A percentile compares a stretch with the other conserved stretches of the same genome.
Conservation (phyloP, 2,888 invertebrate genomes). For the Mimumesa dahlbomi region DNA sequence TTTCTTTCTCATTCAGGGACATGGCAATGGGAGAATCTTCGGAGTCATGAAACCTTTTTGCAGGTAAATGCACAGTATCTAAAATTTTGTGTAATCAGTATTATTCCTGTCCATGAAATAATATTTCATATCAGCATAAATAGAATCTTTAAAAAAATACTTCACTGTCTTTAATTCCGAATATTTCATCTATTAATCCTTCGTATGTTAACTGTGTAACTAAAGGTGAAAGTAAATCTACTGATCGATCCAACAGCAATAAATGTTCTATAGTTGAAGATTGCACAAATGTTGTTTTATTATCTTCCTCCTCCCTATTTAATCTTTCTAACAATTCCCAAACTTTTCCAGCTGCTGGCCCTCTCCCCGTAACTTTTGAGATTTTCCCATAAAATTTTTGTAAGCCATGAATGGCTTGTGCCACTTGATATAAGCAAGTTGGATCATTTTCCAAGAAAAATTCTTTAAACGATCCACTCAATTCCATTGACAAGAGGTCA, state of each 20-base stretch:
- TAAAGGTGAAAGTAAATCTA: conserved; percentile 95
- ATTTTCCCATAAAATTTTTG: conserved; percentile 95
- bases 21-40: conserved; percentile 85
- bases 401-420: conserved; percentile 91
- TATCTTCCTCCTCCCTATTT: conserved; percentile 83
- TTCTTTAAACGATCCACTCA: conserved; percentile 90
- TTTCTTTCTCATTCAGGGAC: conserved; percentile 86
- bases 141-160: conserved; percentile 26
- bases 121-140: conserved; percentile 16
- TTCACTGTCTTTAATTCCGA: conserved; percentile 88
- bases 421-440: conserved; percentile 92
- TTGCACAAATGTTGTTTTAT: conserved; percentile 82
- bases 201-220: conserved; percentile 98
- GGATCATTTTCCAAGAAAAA: conserved; percentile 94
- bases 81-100: conserved; percentile 42
- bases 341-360: conserved; percentile 92
- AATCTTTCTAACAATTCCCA: conserved; percentile 92
- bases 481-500: conserved; percentile 96
- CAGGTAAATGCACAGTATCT: conserved; percentile 91
- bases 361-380: conserved; percentile 94
- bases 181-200: conserved; percentile 97
- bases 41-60: conserved; percentile 88
- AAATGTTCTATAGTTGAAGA: conserved; percentile 90
- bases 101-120: background rate
- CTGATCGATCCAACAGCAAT: conserved; percentile 92